Base-by-base conservation (phyloP, 2,113 vertebrate genomes). In the Boulengerochromis microlepis region DNA sequence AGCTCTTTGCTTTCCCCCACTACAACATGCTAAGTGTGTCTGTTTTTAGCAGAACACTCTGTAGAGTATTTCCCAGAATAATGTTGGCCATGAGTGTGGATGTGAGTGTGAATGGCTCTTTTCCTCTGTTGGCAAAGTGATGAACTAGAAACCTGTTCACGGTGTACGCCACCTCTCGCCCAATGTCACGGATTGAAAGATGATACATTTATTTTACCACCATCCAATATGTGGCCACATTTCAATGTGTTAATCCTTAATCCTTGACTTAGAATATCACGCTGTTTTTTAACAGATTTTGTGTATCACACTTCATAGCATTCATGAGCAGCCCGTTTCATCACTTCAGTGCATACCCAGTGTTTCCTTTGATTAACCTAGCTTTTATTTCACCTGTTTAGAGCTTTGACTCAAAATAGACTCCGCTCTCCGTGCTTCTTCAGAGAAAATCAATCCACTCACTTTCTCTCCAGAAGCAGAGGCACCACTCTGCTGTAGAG, bases 381-480 rank as follows among this genome's bases (percentile, higher is more conserved):
- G 22, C 80, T 78, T 57, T 88, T 38, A 89, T 74, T 86, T 81
- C 19, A 71, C 10, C 53, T 31, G n/a, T 80, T 83, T 71, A 50
- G 10, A 84, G 29, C 80, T 69, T 10, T 9, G 18, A 31, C 71
- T 69, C 29, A 24, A 71, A 90, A 82, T 57, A 88, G 81, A 85
- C 35, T 40, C 24, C 18, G 4, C 24, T 78, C 45, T 78, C 74
- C 0, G 15, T 52, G 74, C 74, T 45, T 29, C 31, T 19, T 83
- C 19, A 8, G 24, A 13, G 18, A 42, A 47, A 82, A 71, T 82
- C 59, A 18, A n/a, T 64, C 42, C 42, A 95, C 98, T 97, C 95
- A 99, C 98, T 99, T 95, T 99, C 98, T 93, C 98, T 98, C 99
- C 98, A 99, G 96, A 99, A 99, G 95, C 99, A 99, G 96, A 99